Conservation (phyloP, 2,797 vertebrate genomes). For the Scarus forsteni region DNA sequence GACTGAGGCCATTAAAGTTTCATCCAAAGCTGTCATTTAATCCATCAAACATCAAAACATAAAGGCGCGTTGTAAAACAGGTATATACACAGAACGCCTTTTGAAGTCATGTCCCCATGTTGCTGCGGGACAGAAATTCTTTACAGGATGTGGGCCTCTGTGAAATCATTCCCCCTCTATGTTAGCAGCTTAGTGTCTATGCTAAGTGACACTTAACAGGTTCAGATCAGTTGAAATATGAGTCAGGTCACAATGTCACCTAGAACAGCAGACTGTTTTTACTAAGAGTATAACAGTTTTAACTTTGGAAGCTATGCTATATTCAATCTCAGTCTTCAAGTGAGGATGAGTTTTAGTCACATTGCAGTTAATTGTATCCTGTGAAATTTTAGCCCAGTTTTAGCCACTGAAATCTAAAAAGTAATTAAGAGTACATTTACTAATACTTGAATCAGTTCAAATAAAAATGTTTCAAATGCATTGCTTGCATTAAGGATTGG, state of each 20-base stretch:
- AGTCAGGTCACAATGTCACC: slow-evolving; percentile 23
- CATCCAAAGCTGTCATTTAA: slow-evolving; percentile 49
- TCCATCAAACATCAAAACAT: slow-evolving; percentile 50
- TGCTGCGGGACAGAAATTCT: slow-evolving; percentile 15
- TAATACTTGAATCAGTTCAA: too few species aligned
- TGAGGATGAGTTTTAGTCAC: too few species aligned
- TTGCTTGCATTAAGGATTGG: too few species aligned
- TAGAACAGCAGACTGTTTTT: slow-evolving; percentile 22
- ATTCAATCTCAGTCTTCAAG: too few species aligned
- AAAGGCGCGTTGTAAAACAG: slow-evolving; percentile 22
- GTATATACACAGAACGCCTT: slow-evolving; percentile 10
- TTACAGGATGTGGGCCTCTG: slow-evolving; percentile 10
- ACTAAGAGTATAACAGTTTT: not conserved
- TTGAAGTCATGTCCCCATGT: slow-evolving; percentile 27
- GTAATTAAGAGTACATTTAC: too few species aligned
- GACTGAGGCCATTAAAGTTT: slow-evolving; percentile 44
- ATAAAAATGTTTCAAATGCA: too few species aligned
- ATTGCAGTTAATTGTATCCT: too few species aligned
- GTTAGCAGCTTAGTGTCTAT: slow-evolving; percentile 1
- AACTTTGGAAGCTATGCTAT: too few species aligned
- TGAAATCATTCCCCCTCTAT: not conserved
- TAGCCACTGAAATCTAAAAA: too few species aligned
- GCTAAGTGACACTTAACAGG: slow-evolving; percentile 7
- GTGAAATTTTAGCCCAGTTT: too few species aligned
- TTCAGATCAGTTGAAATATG: slow-evolving; percentile 37